Conservation (phyloP, 23 tunicate genomes). For the Styela plicata region DNA sequence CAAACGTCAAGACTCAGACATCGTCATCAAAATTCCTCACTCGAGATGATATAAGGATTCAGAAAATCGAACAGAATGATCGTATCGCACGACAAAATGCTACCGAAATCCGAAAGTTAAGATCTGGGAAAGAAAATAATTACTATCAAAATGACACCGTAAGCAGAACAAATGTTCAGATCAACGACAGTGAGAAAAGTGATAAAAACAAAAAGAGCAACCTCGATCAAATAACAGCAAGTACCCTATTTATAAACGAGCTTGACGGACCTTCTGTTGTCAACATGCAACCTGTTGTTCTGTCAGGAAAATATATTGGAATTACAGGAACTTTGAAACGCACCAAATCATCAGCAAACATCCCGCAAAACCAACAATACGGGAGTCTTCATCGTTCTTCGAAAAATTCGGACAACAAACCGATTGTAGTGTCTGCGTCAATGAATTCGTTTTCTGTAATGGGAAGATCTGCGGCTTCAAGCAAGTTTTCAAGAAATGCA, state of each 20-base stretch:
- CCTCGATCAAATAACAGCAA: constrained; percentile 41
- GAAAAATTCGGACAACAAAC: not conserved
- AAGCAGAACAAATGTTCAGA: not conserved
- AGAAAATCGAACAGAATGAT: not conserved
- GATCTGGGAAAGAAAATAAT: not conserved
- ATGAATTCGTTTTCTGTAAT: constrained; percentile 13
- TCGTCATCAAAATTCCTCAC: not conserved
- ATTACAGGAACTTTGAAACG: constrained; percentile 36
- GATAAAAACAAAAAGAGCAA: constrained; percentile 12
- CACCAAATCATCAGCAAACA: constrained; percentile 5
- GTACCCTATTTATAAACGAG: constrained; percentile 39
- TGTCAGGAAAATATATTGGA: constrained; percentile 64
- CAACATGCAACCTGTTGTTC: constrained; percentile 36
- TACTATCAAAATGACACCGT: not conserved
- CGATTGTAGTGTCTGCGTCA: constrained; percentile 30
- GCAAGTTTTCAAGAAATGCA: not conserved
- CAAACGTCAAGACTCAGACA: not conserved
- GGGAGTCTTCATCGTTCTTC: constrained; percentile 9
- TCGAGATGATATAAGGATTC: not conserved
- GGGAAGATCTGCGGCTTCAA: constrained; percentile 2
- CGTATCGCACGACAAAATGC: not conserved
- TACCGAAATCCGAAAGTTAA: not conserved
- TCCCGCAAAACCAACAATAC: not conserved
- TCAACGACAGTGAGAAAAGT: not conserved
- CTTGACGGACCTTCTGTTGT: constrained; percentile 15